Percentiles rank a stretch among this genome's conserved stretches.
Conservation (phyloP, 2,113 vertebrate species). For the Pungitius pungitius region DNA sequence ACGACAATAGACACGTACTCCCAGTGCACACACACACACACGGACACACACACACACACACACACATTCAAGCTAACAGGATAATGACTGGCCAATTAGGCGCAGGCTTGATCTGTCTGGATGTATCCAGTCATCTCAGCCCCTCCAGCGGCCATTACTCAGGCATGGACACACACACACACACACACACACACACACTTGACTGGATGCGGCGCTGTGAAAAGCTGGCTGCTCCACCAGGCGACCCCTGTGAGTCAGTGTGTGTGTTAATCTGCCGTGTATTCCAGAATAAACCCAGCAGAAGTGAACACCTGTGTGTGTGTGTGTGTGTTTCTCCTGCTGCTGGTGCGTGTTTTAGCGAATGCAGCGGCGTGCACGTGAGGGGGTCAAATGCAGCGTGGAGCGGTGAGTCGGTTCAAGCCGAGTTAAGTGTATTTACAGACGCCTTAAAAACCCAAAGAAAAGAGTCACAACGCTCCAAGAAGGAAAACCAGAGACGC, state of each 20-base stretch:
- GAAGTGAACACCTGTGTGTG: too few species aligned
- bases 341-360: too few species aligned
- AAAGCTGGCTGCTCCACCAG: slow-evolving; percentile 56
- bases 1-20: slow-evolving; percentile 48
- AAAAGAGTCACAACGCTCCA: not conserved
- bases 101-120: slow-evolving; percentile 76
- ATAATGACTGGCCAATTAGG: slow-evolving; percentile 80
- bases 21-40: slow-evolving; percentile 15
- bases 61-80: slow-evolving; percentile 60
- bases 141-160: slow-evolving; percentile 71
- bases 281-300: not conserved
- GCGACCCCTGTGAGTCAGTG: slow-evolving; percentile 46
- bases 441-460: slow-evolving; percentile 6
- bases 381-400: not conserved
- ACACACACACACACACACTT: slow-evolving; percentile 48
- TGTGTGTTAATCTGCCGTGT: slow-evolving; percentile 1
- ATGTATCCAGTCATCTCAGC: slow-evolving; percentile 73
- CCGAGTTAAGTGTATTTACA: slow-evolving; percentile 15
- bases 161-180: slow-evolving; percentile 65
- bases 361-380: too few species aligned
- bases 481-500: not conserved
- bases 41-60: slow-evolving; percentile 27
- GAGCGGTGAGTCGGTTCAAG: not conserved
- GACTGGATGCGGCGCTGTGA: slow-evolving; percentile 44
- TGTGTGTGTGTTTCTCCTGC: too few species aligned